These are phyloP conservation scores for Rhinolophus sinicus DNA, from an alignment of 2,113 vertebrate species.

Conservation along the genomic window DNA sequence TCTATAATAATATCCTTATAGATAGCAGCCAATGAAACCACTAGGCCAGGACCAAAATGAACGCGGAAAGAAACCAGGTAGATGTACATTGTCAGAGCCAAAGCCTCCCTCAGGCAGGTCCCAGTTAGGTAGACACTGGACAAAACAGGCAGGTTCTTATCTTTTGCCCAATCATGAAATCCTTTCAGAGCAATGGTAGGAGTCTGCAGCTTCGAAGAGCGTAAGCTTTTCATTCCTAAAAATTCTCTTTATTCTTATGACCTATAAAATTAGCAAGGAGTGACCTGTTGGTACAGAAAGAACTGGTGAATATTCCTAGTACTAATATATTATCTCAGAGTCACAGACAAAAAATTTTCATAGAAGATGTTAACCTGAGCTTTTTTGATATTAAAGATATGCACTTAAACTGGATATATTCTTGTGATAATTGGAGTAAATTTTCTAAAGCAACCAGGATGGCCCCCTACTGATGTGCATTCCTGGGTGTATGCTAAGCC, in stretches of 20 bases:
- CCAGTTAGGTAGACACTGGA: not conserved
- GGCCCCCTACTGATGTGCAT: no score
- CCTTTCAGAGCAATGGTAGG: not conserved
- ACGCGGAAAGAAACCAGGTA: not conserved
- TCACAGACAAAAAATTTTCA: not conserved
- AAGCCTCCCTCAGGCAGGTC: not conserved
- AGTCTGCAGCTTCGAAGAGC: not conserved
- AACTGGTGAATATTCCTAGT: not conserved
- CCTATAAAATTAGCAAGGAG: not conserved
- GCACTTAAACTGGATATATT: not conserved
- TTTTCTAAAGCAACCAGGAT: not conserved
- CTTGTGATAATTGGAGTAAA: not conserved
- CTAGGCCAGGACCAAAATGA: not conserved
- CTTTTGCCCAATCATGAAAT: not conserved
- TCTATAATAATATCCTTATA: not conserved
- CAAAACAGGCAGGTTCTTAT: not conserved
- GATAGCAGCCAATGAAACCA: not conserved
- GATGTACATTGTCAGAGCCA: not conserved
- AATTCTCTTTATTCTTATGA: not conserved
- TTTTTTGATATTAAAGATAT: not conserved
- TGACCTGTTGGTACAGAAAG: not conserved
- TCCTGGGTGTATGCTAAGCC: not conserved
- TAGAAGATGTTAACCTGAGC: not conserved
- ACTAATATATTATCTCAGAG: not conserved
- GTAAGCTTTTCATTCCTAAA: not conserved